Percentiles rank a stretch among this genome's conserved stretches.
These are phyloP conservation scores for Dendrocincla tyrannina DNA, from an alignment of 2,797 vertebrate species.

Conservation along the genomic window DNA sequence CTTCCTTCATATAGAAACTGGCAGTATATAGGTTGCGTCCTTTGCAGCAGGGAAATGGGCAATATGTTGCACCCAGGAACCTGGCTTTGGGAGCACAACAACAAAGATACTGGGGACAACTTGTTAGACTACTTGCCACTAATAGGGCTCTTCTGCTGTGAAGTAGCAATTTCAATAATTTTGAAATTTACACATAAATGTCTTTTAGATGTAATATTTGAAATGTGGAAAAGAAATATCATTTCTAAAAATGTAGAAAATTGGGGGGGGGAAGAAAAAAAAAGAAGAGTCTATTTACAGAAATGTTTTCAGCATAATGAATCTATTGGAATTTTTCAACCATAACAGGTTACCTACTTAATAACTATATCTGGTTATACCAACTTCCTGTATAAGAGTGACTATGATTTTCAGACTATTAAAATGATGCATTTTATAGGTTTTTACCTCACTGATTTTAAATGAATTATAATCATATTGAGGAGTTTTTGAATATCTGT, in stretches of 20 bases:
- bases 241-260: conserved; percentile 5
- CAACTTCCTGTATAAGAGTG: not conserved
- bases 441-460: conserved; percentile 43
- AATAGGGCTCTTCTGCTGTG: not conserved
- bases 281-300: not conserved
- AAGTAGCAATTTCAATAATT: not conserved
- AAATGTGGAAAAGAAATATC: not conserved
- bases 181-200: conserved; percentile 27
- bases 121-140: not conserved
- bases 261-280: no score
- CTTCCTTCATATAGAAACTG: rapidly evolving
- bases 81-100: not conserved
- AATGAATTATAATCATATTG: not conserved
- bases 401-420: conserved; percentile 33
- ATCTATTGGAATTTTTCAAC: conserved; percentile 11
- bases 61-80: not conserved
- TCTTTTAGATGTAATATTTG: not conserved
- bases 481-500: conserved; percentile 22
- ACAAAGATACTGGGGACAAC: not conserved
- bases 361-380: conserved; percentile 10
- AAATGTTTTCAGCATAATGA: conserved; percentile 21
- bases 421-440: conserved; percentile 26
- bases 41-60: not conserved
- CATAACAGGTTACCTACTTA: conserved; percentile 8
- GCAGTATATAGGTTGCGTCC: not conserved